phyloP scores from a whole-genome alignment of 1,140 invertebrate species.

The Stegodyphus mimosarum region DNA sequence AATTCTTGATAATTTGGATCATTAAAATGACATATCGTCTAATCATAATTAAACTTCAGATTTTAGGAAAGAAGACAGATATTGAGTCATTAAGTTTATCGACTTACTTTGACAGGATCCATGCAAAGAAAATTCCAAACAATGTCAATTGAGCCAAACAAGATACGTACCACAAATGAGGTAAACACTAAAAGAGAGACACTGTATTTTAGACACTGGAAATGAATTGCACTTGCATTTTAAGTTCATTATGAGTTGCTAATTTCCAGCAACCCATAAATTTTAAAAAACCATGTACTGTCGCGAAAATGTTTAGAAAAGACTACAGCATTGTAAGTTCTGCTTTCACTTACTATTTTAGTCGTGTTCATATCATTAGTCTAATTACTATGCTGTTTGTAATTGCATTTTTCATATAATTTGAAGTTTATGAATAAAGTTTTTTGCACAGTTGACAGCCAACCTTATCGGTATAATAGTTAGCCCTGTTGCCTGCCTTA shows the following conservation, averaged over 20 bases:
- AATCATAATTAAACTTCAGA: too few species aligned
- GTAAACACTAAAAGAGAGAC: slow-evolving; percentile 44
- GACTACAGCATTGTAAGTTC: background rate
- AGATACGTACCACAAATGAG: slow-evolving; percentile 45
- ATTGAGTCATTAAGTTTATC: too few species aligned
- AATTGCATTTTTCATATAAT: too few species aligned
- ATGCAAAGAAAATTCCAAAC: slow-evolving; percentile 26
- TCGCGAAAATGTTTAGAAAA: background rate
- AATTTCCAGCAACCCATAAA: background rate
- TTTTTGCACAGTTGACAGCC: too few species aligned
- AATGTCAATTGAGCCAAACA: slow-evolving; percentile 40
- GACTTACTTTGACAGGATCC: slow-evolving; percentile 30
- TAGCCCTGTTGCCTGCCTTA: too few species aligned
- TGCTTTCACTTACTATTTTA: background rate
- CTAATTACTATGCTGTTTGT: background rate
- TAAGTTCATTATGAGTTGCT: background rate
- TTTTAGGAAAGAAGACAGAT: too few species aligned
- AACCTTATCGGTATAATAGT: too few species aligned
- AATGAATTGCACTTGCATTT: background rate
- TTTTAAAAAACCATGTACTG: background rate
- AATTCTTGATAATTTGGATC: too few species aligned
- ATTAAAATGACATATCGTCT: too few species aligned
- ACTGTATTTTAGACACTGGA: background rate
- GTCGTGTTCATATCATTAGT: background rate
- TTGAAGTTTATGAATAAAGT: too few species aligned